These are phyloP conservation scores for Anguilla pacifica DNA, from an alignment of 2,797 vertebrate species.

Conservation along the genomic window DNA sequence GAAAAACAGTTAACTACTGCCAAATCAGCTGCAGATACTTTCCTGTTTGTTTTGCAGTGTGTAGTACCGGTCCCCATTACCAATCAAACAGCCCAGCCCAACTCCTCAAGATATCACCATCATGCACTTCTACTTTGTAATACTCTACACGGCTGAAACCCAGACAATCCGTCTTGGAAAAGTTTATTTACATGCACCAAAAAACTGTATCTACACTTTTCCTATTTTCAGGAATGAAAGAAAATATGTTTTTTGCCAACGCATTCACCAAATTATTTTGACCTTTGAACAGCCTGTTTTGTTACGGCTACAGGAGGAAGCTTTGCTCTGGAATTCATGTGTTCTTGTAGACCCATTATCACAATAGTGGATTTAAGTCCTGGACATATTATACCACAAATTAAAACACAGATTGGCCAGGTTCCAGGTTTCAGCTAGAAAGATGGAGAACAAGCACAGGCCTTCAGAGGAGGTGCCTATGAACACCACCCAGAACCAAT, in stretches of 20 bases:
- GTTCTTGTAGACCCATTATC: not conserved
- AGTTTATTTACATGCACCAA: not conserved
- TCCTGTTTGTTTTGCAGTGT: not conserved
- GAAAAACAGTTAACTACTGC: not conserved
- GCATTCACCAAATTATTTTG: not conserved
- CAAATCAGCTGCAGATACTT: not conserved
- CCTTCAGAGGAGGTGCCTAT: not conserved
- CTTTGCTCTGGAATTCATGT: slow-evolving; percentile 1
- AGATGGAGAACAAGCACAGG: not conserved
- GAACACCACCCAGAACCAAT: not conserved
- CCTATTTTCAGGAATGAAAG: not conserved
- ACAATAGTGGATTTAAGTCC: not conserved
- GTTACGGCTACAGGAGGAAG: not conserved
- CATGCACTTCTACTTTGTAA: not conserved
- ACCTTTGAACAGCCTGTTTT: not conserved
- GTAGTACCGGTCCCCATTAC: not conserved
- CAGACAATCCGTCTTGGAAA: not conserved
- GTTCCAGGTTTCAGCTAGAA: not conserved
- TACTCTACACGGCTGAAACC: not conserved
- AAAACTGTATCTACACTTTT: not conserved
- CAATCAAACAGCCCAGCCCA: not conserved
- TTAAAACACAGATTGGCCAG: not conserved
- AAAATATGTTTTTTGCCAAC: not conserved
- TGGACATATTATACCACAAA: not conserved
- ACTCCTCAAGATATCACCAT: not conserved